These are phyloP conservation scores for Eupithecia tripunctaria DNA, from an alignment of 2,888 invertebrate species.

Conservation along the genomic window DNA sequence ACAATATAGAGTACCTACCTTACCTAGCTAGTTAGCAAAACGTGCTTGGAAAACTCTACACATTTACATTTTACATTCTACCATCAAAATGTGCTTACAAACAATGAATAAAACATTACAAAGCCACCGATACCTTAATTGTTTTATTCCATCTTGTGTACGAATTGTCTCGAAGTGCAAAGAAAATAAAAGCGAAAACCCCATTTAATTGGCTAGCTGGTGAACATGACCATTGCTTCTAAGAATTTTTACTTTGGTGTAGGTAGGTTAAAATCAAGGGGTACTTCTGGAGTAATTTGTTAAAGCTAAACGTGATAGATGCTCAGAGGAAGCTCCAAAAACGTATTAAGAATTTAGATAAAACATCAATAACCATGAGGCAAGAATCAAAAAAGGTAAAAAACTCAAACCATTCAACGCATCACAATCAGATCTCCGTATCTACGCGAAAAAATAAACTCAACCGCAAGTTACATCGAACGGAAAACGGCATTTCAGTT, in stretches of 20 bases:
- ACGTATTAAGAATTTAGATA: neutral
- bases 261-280: constrained; percentile 2
- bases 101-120: constrained; percentile 42
- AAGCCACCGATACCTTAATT: constrained; percentile 22
- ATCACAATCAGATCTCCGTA: constrained; percentile 37
- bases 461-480: constrained; percentile 37
- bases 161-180: constrained; percentile 56
- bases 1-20: neutral
- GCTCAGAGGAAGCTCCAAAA: neutral
- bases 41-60: neutral
- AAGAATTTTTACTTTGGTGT: constrained; percentile 27
- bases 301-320: neutral
- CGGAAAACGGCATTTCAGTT: constrained; percentile 73
- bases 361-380: neutral
- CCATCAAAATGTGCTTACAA: neutral
- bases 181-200: constrained; percentile 60
- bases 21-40: neutral
- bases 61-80: too few species aligned
- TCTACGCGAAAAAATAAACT: constrained; percentile 39
- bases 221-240: constrained; percentile 42
- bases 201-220: constrained; percentile 69
- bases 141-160: constrained; percentile 52
- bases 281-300: neutral
- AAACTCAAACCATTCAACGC: neutral
- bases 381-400: neutral